A percentile compares a stretch with the other conserved stretches of the same genome.
Conservation (phyloP, 2,888 invertebrate genomes). For the Dynastes maya region DNA sequence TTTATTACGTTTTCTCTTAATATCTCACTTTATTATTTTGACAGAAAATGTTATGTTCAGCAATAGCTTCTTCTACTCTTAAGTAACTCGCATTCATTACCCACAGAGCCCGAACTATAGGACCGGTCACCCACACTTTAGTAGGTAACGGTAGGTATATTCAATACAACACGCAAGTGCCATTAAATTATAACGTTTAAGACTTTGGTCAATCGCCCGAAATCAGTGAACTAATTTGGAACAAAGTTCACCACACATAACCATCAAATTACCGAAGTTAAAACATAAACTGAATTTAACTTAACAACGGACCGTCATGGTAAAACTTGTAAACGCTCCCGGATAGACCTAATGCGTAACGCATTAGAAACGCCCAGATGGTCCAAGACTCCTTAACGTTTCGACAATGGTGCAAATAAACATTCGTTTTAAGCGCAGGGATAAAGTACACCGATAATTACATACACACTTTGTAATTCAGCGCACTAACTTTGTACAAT, state of each 20-base stretch:
- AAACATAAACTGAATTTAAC: conserved; percentile 50
- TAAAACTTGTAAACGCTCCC: conserved; percentile 44
- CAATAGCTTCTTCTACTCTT: too few relatives aligned
- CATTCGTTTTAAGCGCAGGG: conserved; percentile 33
- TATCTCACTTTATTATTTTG: too few relatives aligned
- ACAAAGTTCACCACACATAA: conserved; percentile 50
- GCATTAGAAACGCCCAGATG: conserved; percentile 46
- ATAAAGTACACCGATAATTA: conserved; percentile 31
- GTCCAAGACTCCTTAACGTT: conserved; percentile 44
- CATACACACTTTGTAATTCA: neutral
- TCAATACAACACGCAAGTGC: conserved; percentile 32
- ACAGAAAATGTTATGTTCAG: too few relatives aligned
- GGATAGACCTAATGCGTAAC: conserved; percentile 46
- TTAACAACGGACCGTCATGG: conserved; percentile 42
- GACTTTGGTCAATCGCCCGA: conserved; percentile 49
- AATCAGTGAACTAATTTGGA: conserved; percentile 49
- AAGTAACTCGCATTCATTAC: too few relatives aligned
- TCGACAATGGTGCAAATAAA: conserved; percentile 46
- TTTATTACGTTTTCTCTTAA: too few relatives aligned
- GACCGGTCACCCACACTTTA: neutral
- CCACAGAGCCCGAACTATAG: neutral
- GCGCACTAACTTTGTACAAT: neutral
- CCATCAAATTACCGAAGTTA: conserved; percentile 49
- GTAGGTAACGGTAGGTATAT: conserved; percentile 12
- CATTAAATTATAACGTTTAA: conserved; percentile 48